These are phyloP conservation scores for Branchinecta lynchi DNA, from an alignment of 1,140 invertebrate species.

Conservation along the genomic window DNA sequence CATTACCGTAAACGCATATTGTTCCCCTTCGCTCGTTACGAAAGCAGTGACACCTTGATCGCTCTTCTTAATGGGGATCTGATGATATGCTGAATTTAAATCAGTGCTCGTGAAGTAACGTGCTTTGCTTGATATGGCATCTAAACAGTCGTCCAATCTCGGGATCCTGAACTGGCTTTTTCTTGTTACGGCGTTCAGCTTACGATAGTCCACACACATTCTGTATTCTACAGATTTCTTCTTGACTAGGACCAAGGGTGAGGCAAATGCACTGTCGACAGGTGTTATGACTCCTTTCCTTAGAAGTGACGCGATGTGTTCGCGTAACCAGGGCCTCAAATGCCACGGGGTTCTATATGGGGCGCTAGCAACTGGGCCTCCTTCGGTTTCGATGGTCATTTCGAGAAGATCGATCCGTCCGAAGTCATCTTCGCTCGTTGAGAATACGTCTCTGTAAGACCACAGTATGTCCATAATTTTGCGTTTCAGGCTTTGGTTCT, in stretches of 20 bases:
- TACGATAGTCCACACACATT: slow-evolving; percentile 37
- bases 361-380: background rate
- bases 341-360: background rate
- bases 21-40: slow-evolving; percentile 17
- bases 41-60: slow-evolving; percentile 20
- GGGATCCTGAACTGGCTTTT: too few relatives aligned
- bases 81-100: slow-evolving; percentile 29
- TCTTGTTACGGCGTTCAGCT: too few relatives aligned
- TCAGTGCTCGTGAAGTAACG: slow-evolving; percentile 28
- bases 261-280: slow-evolving; percentile 32
- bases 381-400: background rate
- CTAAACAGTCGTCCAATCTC: too few relatives aligned
- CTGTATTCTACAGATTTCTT: slow-evolving; percentile 35
- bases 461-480: too few relatives aligned
- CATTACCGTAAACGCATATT: slow-evolving; percentile 30
- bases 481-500: too few relatives aligned
- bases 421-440: too few relatives aligned
- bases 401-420: too few relatives aligned
- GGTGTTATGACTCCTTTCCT: slow-evolving; percentile 34
- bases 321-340: background rate
- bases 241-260: slow-evolving; percentile 34
- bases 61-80: slow-evolving; percentile 28
- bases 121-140: slow-evolving; percentile 22
- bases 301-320: background rate
- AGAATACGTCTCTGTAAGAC: too few relatives aligned